Conservation (phyloP, 1,140 invertebrate species). For the Zaprionus kolodkinae region DNA sequence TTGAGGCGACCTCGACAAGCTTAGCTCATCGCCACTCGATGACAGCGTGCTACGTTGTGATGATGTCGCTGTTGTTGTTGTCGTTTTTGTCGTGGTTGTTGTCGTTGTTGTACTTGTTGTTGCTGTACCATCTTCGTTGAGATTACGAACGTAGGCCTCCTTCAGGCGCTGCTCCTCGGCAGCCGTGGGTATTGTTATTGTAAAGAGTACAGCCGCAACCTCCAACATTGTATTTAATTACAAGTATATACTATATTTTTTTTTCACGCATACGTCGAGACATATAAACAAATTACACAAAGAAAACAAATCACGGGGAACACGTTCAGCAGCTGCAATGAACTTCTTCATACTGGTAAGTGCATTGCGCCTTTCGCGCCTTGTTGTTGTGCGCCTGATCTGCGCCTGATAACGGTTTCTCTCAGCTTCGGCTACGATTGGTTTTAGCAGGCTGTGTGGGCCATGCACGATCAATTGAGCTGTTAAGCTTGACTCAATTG, state of each 20-base stretch:
- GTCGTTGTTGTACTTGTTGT: neutral
- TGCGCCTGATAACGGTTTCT: slow-evolving; percentile 46
- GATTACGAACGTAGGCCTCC: slow-evolving; percentile 28
- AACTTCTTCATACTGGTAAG: slow-evolving; percentile 63
- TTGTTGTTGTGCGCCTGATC: slow-evolving; percentile 26
- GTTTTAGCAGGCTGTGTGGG: neutral
- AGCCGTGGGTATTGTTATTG: slow-evolving; percentile 83
- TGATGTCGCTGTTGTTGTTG: slow-evolving; percentile 6
- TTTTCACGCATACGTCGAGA: slow-evolving; percentile 24
- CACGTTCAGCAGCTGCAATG: slow-evolving; percentile 45
- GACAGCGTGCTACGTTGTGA: slow-evolving; percentile 1
- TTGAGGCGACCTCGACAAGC: neutral
- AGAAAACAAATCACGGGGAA: neutral
- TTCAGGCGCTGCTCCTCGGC: slow-evolving; percentile 69
- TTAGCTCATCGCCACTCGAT: neutral
- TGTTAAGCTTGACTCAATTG: slow-evolving; percentile 6
- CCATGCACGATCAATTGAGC: neutral
- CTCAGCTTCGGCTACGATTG: slow-evolving; percentile 1
- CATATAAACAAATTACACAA: slow-evolving; percentile 22
- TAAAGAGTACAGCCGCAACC: slow-evolving; percentile 79
- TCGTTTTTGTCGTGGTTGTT: slow-evolving; percentile 20
- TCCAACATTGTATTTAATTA: slow-evolving; percentile 49
- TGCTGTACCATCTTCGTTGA: slow-evolving; percentile 3
- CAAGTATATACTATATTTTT: slow-evolving; percentile 11
- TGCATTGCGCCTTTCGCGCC: slow-evolving; percentile 10